Base-by-base conservation (phyloP, 92 coral and sea anemone species). In the Zoanthus sociatus region DNA sequence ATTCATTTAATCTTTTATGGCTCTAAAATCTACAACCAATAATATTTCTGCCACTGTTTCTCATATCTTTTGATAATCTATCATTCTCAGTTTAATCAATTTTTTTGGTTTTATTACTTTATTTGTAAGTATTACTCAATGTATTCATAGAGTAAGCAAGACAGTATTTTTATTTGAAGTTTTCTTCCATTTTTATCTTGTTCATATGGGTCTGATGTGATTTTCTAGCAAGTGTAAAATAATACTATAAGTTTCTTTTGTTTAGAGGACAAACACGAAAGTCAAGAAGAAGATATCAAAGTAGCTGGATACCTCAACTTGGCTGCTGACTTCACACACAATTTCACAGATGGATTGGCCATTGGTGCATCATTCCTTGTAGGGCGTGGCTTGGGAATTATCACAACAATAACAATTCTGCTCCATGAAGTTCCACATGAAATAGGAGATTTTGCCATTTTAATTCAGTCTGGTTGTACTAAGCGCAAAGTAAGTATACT, bases 341-440 rank as follows among this genome's bases (percentile, higher is more conserved):
- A 97, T 73, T 97, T 97, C 77, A 97, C 99, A 20, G 99, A 97
- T 89, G 99, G 99, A 15, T 94, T 97, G 70, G 99, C 99, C 42
- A 97, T 97, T 77, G 99, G 99, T 9, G 99, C 99, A 37, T 97
- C 99, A 13, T 97, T 93, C 79, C 98, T 97, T 79, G 99, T 90
- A 77, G 92, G 96, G 83, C 98, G 98, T 64, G 94, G 90, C 76
- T 90, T 97, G 3, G 99, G 99, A 46, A 88, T 97, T 47, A 94
- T 97, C 69, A 97, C 99, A 11, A 97, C 99, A 32, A 75, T 97
- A 33, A 97, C 99, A 21, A 97, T 97, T 60, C 95, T 97, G 12
- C 93, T 97, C 30, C 99, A 97, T 46, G 99, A 97, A 78, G 97
- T 97, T 32, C 99, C 99, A 46, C 99, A 97, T 86, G 99, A 97